Conservation (phyloP, 1,140 invertebrate genomes). For the Atopsyche davidsoni region DNA sequence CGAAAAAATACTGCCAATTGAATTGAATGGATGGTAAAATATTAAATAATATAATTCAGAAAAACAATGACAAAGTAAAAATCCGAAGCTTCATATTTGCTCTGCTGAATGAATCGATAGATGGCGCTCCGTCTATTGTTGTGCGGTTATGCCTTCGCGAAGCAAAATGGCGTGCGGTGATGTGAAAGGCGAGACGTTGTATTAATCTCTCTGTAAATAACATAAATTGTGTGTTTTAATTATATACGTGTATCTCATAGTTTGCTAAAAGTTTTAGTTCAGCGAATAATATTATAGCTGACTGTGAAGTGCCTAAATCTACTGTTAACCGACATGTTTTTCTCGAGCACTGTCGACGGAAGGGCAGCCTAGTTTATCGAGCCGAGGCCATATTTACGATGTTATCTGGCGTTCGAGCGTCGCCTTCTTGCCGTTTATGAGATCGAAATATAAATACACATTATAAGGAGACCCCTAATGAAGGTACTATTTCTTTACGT, state of each 20-base stretch:
- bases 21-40: no score
- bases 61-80: conserved; percentile 19
- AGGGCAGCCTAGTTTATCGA: conserved; percentile 33
- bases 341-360: conserved; percentile 14
- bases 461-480: conserved; percentile 2
- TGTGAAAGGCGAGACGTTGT: conserved; percentile 53
- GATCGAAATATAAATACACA: conserved; percentile 1
- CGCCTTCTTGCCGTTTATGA: conserved; percentile 29
- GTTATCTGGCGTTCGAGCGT: conserved; percentile 50
- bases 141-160: conserved; percentile 40
- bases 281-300: conserved; percentile 14
- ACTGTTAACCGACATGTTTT: conserved; percentile 15
- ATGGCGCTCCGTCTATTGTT: conserved; percentile 45
- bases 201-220: conserved; percentile 49
- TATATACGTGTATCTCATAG: conserved; percentile 5
- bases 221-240: conserved; percentile 35
- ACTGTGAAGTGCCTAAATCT: conserved; percentile 16
- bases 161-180: conserved; percentile 49
- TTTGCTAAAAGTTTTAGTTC: conserved; percentile 8
- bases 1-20: no score
- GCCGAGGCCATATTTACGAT: conserved; percentile 51
- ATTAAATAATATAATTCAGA: no score
- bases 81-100: conserved; percentile 15
- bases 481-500: conserved; percentile 13
- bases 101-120: conserved; percentile 32